Percentiles rank a stretch among this genome's conserved stretches.
These are phyloP conservation scores for Flexamia atlantica DNA, from an alignment of 2,888 invertebrate genomes.

Conservation along the genomic window DNA sequence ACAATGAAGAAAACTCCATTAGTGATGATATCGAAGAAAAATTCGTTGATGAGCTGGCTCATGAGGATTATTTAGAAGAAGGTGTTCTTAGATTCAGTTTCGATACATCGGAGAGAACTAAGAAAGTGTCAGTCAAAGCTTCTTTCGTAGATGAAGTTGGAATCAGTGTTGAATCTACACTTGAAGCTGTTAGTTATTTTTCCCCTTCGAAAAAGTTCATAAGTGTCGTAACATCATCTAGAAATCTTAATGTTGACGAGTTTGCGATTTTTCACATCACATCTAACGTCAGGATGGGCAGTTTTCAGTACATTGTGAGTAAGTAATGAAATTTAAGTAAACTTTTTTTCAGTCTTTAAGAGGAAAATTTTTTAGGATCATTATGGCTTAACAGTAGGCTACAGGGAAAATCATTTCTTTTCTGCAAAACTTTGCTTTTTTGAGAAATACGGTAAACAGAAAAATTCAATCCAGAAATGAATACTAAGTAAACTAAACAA, in stretches of 20 bases:
- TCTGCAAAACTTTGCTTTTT: no score
- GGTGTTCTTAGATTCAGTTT: slow-evolving; percentile 71
- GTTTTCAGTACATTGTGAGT: slow-evolving; percentile 76
- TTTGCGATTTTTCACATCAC: slow-evolving; percentile 78
- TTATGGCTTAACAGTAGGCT: no score
- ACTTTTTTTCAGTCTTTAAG: no score
- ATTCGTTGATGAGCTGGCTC: slow-evolving; percentile 48
- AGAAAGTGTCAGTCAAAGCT: slow-evolving; percentile 63
- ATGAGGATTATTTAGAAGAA: slow-evolving; percentile 69
- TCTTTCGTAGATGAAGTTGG: slow-evolving; percentile 69
- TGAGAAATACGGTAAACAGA: no score
- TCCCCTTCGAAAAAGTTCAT: slow-evolving; percentile 74
- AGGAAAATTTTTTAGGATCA: no score
- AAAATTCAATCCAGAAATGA: no score
- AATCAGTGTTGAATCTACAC: slow-evolving; percentile 64
- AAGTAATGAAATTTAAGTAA: slow-evolving; percentile 57
- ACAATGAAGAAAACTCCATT: slow-evolving; percentile 66
- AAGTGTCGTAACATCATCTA: slow-evolving; percentile 75
- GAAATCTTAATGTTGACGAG: slow-evolving; percentile 74
- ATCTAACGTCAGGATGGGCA: slow-evolving; percentile 75
- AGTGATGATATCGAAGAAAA: slow-evolving; percentile 67
- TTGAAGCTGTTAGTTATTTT: slow-evolving; percentile 71
- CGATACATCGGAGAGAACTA: slow-evolving; percentile 68
- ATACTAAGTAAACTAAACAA: no score
- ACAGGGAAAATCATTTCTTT: no score